Evolutionary conservation across 2,797 vertebrate genomes (phyloP).

Genomic region (Botia kubotai): DNA sequence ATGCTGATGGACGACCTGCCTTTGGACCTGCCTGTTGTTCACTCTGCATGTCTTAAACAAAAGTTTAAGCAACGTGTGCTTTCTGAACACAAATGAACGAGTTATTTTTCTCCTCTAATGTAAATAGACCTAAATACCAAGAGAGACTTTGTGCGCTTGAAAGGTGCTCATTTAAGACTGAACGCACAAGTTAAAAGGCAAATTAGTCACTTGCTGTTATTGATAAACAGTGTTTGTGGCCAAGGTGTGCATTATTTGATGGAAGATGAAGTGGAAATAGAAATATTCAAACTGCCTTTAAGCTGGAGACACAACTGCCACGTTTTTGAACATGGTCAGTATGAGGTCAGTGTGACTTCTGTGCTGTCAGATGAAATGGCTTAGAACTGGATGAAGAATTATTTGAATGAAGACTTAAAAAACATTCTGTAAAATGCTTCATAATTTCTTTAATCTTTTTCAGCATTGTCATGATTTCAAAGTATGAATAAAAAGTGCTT

Average conservation of each 20-base stretch:
- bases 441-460: slow-evolving; percentile 26
- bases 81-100: slow-evolving; percentile 18
- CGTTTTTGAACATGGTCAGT: slow-evolving; percentile 24
- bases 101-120: slow-evolving; percentile 32
- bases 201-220: slow-evolving; percentile 38
- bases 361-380: slow-evolving; percentile 3
- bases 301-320: slow-evolving; percentile 41
- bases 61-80: slow-evolving; percentile 9
- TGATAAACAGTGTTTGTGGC: slow-evolving; percentile 37
- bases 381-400: slow-evolving; percentile 27
- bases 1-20: slow-evolving; percentile 67
- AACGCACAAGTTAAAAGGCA: slow-evolving; percentile 36
- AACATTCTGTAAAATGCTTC: slow-evolving; percentile 49
- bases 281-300: slow-evolving; percentile 34
- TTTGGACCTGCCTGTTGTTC: slow-evolving; percentile 61
- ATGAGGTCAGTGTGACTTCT: background rate
- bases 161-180: slow-evolving; percentile 33
- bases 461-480: slow-evolving; percentile 45
- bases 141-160: slow-evolving; percentile 27
- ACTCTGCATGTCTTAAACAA: slow-evolving; percentile 66
- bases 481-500: slow-evolving; percentile 60
- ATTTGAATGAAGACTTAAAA: slow-evolving; percentile 38
- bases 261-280: background rate
- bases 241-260: slow-evolving; percentile 27
- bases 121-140: slow-evolving; percentile 53